A percentile compares a stretch with the other conserved stretches of the same genome.
Evolutionary conservation across 2,888 invertebrate species (phyloP).

Genomic region (Lithophane semibrunnea): DNA sequence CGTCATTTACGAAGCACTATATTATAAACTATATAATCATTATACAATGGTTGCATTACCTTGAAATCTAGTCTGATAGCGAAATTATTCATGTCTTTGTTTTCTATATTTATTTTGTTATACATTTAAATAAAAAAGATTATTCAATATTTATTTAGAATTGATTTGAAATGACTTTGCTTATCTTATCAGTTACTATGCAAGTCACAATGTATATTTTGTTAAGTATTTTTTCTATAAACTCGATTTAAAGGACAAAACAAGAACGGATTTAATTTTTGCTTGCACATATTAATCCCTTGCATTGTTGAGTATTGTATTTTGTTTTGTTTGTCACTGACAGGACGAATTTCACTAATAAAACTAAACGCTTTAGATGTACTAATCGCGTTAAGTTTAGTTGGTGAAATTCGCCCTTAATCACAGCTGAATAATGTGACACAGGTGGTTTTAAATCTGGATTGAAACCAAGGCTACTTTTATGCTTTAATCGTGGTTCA

Average conservation of each 20-base stretch:
- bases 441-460: background rate
- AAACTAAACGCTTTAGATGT: background rate
- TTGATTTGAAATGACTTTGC: constrained; percentile 11
- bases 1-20: background rate
- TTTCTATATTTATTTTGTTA: constrained; percentile 9
- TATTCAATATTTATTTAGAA: background rate
- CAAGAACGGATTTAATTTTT: background rate
- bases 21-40: background rate
- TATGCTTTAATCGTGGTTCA: background rate
- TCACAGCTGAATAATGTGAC: background rate
- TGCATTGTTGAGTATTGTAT: background rate
- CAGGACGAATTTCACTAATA: background rate
- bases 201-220: background rate
- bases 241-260: background rate
- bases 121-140: background rate
- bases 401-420: background rate
- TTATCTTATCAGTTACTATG: background rate
- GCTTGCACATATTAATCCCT: constrained; percentile 67
- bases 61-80: constrained; percentile 9
- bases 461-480: background rate
- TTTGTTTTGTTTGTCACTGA: background rate
- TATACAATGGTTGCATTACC: background rate
- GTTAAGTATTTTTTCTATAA: background rate
- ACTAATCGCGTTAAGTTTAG: background rate
- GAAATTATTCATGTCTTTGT: constrained; percentile 50